A percentile compares a stretch with the other conserved stretches of the same genome.
Conservation (phyloP, 1,140 invertebrate genomes). For the Drosophila mojavensis region DNA sequence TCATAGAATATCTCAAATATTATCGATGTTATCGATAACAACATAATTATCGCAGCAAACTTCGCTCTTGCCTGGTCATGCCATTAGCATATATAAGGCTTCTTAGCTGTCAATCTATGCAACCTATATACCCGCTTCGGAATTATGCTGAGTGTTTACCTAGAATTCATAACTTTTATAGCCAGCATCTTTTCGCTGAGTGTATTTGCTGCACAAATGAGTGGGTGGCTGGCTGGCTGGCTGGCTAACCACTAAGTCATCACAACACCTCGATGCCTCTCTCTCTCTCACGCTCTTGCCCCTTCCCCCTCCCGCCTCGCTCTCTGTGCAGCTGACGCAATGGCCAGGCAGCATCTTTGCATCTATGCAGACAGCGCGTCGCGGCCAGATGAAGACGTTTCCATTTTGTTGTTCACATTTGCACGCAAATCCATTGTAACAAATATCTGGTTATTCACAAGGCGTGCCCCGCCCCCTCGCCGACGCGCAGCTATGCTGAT, state of each 20-base stretch:
- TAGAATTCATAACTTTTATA: no score
- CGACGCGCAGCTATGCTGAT: not conserved
- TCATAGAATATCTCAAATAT: no score
- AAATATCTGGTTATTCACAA: not conserved
- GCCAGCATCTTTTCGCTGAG: conserved; percentile 2
- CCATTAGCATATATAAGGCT: no score
- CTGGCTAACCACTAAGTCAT: conserved; percentile 2
- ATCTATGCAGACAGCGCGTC: conserved; percentile 12
- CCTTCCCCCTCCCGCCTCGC: not conserved
- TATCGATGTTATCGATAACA: no score
- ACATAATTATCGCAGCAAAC: no score
- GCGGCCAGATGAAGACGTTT: conserved; percentile 11
- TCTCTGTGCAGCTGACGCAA: conserved; percentile 20
- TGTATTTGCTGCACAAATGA: conserved; percentile 4
- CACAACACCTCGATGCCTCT: not conserved
- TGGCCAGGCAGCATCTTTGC: not conserved
- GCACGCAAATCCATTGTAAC: conserved; percentile 38
- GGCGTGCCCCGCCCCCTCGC: not conserved
- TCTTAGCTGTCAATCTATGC: no score
- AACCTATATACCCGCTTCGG: no score
- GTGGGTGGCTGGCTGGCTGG: conserved; percentile 2
- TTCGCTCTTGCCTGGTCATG: no score
- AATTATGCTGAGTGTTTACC: no score
- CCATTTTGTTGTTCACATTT: conserved; percentile 4
- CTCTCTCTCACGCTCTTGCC: not conserved